A percentile compares a stretch with the other conserved stretches of the same genome.
These are phyloP conservation scores for Odobenus rosmarus DNA, from an alignment of 2,113 vertebrate genomes.

Conservation along the genomic window DNA sequence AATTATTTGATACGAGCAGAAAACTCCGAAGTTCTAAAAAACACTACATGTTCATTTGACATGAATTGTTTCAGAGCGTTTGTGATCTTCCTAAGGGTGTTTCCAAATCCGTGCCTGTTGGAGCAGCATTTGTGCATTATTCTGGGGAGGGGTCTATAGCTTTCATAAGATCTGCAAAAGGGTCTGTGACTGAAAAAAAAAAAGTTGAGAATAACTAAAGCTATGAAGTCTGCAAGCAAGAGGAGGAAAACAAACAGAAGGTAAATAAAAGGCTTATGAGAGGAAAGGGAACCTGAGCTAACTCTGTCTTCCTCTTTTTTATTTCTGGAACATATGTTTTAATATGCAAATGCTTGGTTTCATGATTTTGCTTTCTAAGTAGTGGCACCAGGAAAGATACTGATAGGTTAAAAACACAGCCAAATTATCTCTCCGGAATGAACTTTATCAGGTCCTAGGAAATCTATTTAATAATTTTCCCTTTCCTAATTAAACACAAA, in stretches of 20 bases:
- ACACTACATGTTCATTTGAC: neutral
- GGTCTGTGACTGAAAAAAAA: neutral
- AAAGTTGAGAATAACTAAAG: neutral
- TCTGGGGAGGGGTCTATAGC: neutral
- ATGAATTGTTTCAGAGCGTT: neutral
- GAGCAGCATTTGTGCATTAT: neutral
- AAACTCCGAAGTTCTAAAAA: conserved; percentile 2
- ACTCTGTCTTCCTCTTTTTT: conserved; percentile 67
- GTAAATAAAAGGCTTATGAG: neutral
- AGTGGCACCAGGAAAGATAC: neutral
- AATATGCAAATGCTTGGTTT: neutral
- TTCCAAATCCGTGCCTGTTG: neutral
- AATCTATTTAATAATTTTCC: neutral
- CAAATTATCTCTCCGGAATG: neutral
- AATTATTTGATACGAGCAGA: neutral
- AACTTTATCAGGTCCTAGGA: neutral
- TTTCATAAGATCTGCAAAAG: neutral
- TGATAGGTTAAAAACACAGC: neutral
- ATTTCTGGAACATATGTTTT: conserved; percentile 56
- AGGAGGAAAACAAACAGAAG: neutral
- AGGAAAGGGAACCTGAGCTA: conserved; percentile 4
- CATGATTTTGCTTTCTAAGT: conserved; percentile 50
- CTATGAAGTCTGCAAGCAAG: neutral
- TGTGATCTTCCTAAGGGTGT: neutral
- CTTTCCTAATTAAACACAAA: neutral